phyloP scores from a whole-genome alignment of 2,113 vertebrate species.

The Dascyllus trimaculatus region DNA sequence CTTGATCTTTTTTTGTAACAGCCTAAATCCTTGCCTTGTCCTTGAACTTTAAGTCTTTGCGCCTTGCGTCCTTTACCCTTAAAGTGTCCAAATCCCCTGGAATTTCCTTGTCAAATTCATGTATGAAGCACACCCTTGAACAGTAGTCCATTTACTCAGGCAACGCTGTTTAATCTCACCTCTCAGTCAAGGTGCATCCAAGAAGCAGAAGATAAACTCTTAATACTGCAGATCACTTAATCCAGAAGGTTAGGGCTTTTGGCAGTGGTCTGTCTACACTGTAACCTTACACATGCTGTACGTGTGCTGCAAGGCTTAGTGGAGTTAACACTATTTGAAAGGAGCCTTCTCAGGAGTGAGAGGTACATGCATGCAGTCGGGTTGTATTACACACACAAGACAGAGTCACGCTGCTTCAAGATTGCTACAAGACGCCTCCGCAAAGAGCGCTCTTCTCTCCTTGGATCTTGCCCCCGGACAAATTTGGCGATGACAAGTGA shows the following conservation, averaged over 20 bases:
- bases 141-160: constrained; percentile 20
- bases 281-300: constrained; percentile 65
- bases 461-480: constrained; percentile 60
- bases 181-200: constrained; percentile 55
- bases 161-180: constrained; percentile 42
- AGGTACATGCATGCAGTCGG: constrained; percentile 42
- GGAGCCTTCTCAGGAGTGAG: constrained; percentile 27
- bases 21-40: constrained; percentile 6
- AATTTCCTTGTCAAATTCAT: neutral
- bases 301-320: constrained; percentile 57
- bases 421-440: constrained; percentile 20
- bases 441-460: constrained; percentile 44
- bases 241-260: constrained; percentile 71
- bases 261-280: constrained; percentile 52
- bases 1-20: neutral
- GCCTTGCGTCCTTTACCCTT: neutral
- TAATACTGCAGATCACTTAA: constrained; percentile 73
- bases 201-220: constrained; percentile 65
- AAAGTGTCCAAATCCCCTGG: constrained; percentile 12
- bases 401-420: constrained; percentile 23
- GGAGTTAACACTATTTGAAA: constrained; percentile 42
- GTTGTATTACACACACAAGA: constrained; percentile 50
- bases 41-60: neutral
- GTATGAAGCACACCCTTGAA: constrained; percentile 12
- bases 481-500: constrained; percentile 61